Conservation (phyloP, 2,797 vertebrate species). For the Aphelocoma californica region DNA sequence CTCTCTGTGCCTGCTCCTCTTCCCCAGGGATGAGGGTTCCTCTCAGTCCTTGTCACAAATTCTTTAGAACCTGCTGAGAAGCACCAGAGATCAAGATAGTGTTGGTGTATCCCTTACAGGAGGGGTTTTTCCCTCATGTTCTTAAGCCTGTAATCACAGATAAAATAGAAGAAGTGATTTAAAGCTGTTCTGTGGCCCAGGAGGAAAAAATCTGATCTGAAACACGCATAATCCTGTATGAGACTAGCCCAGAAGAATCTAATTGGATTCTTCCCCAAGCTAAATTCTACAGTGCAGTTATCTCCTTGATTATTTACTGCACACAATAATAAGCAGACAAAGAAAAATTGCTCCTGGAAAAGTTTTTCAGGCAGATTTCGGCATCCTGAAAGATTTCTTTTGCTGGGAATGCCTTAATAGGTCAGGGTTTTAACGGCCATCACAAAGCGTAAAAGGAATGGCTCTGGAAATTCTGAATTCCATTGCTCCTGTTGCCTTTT, state of each 20-base stretch:
- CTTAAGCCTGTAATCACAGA: neutral
- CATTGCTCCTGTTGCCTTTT: neutral
- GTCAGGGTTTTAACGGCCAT: neutral
- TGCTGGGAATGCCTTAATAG: neutral
- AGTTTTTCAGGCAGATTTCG: neutral
- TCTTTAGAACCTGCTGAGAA: neutral
- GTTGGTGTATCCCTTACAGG: neutral
- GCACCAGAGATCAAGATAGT: neutral
- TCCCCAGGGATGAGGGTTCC: accelerated
- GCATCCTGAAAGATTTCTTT: neutral
- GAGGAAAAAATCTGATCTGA: neutral
- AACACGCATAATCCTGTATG: neutral
- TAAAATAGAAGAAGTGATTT: neutral
- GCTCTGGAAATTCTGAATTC: neutral
- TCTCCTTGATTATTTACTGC: neutral
- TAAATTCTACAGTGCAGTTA: neutral
- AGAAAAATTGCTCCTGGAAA: neutral
- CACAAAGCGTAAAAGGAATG: neutral
- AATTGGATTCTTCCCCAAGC: neutral
- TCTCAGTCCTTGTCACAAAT: accelerated
- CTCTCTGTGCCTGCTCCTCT: neutral
- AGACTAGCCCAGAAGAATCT: neutral
- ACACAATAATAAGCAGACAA: neutral
- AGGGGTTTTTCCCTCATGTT: neutral
- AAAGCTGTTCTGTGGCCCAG: neutral